Evolutionary conservation across 2,113 vertebrate species (phyloP), one percentile per base, ranked within the genome.

Genomic region (Anguilla japonica): DNA sequence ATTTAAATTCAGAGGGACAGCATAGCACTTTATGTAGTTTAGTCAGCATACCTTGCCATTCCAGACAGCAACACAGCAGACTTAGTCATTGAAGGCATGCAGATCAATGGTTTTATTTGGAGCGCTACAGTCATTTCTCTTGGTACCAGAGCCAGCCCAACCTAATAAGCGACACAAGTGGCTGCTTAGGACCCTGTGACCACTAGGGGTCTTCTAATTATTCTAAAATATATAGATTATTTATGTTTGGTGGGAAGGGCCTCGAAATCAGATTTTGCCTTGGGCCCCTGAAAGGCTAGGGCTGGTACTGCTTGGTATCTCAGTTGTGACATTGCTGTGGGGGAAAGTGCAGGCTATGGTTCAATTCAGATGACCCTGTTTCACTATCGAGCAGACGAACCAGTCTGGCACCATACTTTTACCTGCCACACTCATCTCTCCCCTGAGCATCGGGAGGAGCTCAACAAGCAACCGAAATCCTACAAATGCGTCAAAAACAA

Each of bases 321-420:
- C 60, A 67, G 20, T 26, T 6, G 8, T 22, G 18, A 2, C 20
- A 5, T 26, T 20, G 60, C 60, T 67, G 22, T 26, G 60, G 60
- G 22, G 60, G 22, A 4, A 67, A 22, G 3, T 26, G 18, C 50
- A 53, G 50, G 50, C 50, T 53, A 11, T 53, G 50, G 81, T 84
- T 87, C 80, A 86, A 1, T 0, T 82, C 71, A 75, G 41, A 83
- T 67, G 22, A 18, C 83, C 80, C 80, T 67, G 79, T 18, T 82
- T 81, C 50, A 41, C 34, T 56, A 40, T 16, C 2, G 56, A 84
- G 87, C 75, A 83, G 86, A 83, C 41, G 11, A 88, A 89, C 83
- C 86, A 88, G 86, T 88, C 50, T 2, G 63, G 46, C 86, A 80
- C 88, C 79, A 41, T 83, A 85, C 67, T 14, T 26, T 46, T 81